Percentiles rank a stretch among this genome's conserved stretches.
These are phyloP conservation scores for Philereme vetulata DNA, from an alignment of 2,888 invertebrate genomes.

Conservation along the genomic window DNA sequence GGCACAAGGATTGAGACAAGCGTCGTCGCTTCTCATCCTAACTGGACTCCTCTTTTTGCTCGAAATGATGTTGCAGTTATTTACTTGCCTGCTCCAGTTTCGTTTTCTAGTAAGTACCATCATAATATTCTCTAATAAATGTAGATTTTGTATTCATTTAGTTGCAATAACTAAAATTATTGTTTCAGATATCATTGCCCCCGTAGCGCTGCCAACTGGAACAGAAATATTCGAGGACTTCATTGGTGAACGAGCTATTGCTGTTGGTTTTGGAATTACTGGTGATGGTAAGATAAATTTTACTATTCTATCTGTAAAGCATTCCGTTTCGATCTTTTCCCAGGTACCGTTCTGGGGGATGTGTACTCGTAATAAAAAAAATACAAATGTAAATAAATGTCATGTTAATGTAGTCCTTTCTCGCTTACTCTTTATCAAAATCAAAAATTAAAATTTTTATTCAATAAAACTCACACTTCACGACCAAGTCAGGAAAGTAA, in stretches of 20 bases:
- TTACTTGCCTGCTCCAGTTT: conserved; percentile 45
- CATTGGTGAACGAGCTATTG: conserved; percentile 43
- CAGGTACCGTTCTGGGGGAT: too few species aligned
- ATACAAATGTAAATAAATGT: too few species aligned
- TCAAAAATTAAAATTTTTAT: too few species aligned
- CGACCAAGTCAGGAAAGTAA: too few species aligned
- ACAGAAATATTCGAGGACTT: conserved; percentile 41
- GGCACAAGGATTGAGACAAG: conserved; percentile 54
- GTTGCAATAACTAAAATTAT: conserved; percentile 7
- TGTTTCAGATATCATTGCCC: conserved; percentile 47
- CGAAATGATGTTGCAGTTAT: conserved; percentile 62
- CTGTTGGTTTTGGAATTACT: conserved; percentile 56
- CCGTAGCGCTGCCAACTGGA: conserved; percentile 50
- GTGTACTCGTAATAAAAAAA: too few species aligned
- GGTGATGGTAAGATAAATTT: conserved; percentile 44
- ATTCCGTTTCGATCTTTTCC: too few species aligned
- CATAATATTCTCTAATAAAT: neutral
- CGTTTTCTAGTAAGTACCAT: conserved; percentile 44
- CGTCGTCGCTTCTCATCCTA: conserved; percentile 50
- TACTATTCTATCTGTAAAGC: too few species aligned
- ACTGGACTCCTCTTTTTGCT: conserved; percentile 48
- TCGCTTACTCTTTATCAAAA: too few species aligned
- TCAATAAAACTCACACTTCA: too few species aligned
- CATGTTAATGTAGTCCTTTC: too few species aligned
- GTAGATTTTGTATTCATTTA: neutral